Evolutionary conservation across 1,140 invertebrate genomes (phyloP), one percentile per base, ranked within the genome.

Genomic region (Drosophila parvula): DNA sequence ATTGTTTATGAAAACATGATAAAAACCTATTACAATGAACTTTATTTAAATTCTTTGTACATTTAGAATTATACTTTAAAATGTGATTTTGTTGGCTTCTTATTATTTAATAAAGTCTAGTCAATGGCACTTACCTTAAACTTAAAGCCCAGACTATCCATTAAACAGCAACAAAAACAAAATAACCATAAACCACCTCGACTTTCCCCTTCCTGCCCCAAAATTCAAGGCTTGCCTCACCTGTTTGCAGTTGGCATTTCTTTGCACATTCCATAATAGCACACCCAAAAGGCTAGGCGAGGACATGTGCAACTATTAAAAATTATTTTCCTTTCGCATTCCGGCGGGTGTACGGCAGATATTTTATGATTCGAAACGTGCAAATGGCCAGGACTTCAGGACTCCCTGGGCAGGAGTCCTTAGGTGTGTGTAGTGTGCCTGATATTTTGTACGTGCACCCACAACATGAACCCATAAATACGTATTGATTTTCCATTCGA

Each of bases 401-500:
- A 14, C 50, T 36, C 32, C 59, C 38, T 22, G 51, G 38, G n/a
- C n/a, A 18, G 32, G 11, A 56, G 47, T 59, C 45, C 51, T 64
- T 78, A 65, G 65, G 58, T 67, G 61, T 86, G 60, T 78, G 67
- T 53, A 51, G 50, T 86, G 57, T 67, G 68, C 47, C 74, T 65
- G 68, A 64, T 81, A 74, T 81, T 78, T 63, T 34, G 76, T 83
- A 88, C 84, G 83, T 86, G 83, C 76, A 60, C 68, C 59, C 82
- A 77, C 79, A 79, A 77, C 79, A 86, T 86, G 71, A 88, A 86
- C 83, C 79, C 83, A 89, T 86, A 86, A 86, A 89, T 83, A 89
- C 79, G 67, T 86, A 86, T 86, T 83, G 83, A 86, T 86, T 86
- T 86, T 86, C 79, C 75, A 82, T 82, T 78, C 62, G 11, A 18